Conservation (phyloP, 2,113 vertebrate species). For the Mirza zaza region DNA sequence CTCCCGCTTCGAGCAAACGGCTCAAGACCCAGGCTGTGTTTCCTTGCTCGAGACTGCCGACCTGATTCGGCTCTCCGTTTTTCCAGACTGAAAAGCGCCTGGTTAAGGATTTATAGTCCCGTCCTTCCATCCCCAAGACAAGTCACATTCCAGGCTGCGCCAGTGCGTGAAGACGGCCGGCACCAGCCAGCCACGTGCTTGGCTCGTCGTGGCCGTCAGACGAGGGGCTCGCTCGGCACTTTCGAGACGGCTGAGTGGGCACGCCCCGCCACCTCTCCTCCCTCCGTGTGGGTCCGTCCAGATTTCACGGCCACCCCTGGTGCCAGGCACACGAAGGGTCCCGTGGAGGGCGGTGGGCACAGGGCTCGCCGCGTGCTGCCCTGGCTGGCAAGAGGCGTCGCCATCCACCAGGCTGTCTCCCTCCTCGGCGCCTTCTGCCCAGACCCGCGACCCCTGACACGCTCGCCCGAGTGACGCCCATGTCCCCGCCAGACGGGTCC, state of each 20-base stretch:
- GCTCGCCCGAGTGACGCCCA: too few species aligned
- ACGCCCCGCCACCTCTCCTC: background rate
- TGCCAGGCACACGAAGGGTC: background rate
- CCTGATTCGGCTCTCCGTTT: conserved; percentile 64
- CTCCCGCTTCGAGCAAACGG: conserved; percentile 45
- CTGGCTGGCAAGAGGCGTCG: too few species aligned
- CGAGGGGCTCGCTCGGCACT: conserved; percentile 34
- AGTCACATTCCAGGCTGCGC: conserved; percentile 66
- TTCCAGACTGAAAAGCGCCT: conserved; percentile 62
- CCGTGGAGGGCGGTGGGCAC: background rate
- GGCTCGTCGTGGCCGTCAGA: conserved; percentile 16
- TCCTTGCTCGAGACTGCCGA: conserved; percentile 45
- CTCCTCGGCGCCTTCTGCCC: too few species aligned
- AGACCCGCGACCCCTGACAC: too few species aligned
- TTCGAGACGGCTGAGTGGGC: background rate
- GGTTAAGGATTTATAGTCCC: conserved; percentile 66
- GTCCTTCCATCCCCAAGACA: conserved; percentile 70
- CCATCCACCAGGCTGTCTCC: too few species aligned
- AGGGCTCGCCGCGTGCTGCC: background rate
- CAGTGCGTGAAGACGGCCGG: conserved; percentile 36
- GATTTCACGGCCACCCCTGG: background rate
- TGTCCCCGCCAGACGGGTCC: accelerated
- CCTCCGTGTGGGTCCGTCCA: background rate
- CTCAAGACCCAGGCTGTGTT: conserved; percentile 60
- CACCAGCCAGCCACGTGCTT: conserved; percentile 18